A percentile compares a stretch with the other conserved stretches of the same genome.
These are phyloP conservation scores for Crepidodera aurea DNA, from an alignment of 2,888 invertebrate species.

Conservation along the genomic window DNA sequence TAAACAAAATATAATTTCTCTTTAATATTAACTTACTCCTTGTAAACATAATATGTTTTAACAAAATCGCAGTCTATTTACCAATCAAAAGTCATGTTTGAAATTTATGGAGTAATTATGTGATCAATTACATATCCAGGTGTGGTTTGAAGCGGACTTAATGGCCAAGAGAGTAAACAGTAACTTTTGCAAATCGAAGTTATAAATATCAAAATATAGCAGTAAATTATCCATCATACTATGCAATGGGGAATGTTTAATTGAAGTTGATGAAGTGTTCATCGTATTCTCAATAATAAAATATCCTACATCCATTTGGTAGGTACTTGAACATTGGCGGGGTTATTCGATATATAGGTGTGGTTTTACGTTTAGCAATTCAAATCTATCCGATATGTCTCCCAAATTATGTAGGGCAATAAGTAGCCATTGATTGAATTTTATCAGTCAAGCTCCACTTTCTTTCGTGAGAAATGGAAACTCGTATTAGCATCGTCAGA, in stretches of 20 bases:
- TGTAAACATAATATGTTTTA: too few species aligned
- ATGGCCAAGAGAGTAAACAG: neutral
- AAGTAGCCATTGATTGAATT: too few species aligned
- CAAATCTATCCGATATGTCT: too few species aligned
- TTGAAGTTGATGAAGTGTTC: constrained; percentile 1
- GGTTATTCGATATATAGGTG: too few species aligned
- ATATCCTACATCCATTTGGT: neutral
- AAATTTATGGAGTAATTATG: constrained; percentile 1
- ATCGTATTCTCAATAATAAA: neutral
- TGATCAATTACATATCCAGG: constrained; percentile 3
- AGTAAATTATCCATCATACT: neutral
- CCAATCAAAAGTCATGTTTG: neutral
- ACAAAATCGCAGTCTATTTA: neutral
- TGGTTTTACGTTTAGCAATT: too few species aligned
- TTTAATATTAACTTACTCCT: too few species aligned
- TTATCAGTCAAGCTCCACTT: too few species aligned
- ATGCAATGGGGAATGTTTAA: neutral
- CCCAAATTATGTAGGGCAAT: too few species aligned
- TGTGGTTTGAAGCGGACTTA: neutral
- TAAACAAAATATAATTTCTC: too few species aligned
- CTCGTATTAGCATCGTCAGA: too few species aligned
- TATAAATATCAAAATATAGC: constrained; percentile 5
- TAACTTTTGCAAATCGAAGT: neutral
- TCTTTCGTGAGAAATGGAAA: too few species aligned
- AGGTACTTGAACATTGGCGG: neutral